Conservation (phyloP, 2,797 vertebrate genomes). For the Tachyglossus aculeatus region DNA sequence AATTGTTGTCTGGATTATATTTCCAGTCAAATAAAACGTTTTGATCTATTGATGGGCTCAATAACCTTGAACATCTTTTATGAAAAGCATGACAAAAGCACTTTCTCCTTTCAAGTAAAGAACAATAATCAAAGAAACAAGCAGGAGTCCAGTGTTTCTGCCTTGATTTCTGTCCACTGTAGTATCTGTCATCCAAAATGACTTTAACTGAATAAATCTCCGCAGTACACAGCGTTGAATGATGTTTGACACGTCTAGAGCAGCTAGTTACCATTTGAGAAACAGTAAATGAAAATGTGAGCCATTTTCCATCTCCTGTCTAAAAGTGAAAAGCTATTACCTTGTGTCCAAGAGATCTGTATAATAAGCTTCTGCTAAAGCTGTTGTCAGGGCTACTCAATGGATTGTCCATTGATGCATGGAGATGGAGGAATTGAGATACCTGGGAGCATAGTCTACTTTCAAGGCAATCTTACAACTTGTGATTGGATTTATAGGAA, state of each 20-base stretch:
- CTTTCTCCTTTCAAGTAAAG: background rate
- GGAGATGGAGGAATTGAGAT: no score
- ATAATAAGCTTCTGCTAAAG: background rate
- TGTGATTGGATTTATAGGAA: no score
- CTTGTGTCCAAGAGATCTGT: background rate
- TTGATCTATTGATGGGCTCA: constrained; percentile 48
- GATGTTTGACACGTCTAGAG: background rate
- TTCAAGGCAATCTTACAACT: no score
- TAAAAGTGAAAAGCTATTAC: background rate
- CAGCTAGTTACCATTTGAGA: background rate
- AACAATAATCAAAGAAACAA: background rate
- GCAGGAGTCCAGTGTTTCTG: constrained; percentile 11
- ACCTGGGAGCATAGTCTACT: no score
- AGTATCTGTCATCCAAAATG: background rate
- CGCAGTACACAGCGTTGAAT: background rate
- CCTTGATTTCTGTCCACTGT: background rate
- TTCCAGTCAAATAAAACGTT: constrained; percentile 35
- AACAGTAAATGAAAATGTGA: background rate
- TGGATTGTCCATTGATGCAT: background rate
- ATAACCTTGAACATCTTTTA: constrained; percentile 23
- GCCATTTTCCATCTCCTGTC: background rate
- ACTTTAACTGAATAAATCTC: rapidly evolving
- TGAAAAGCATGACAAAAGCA: constrained; percentile 17
- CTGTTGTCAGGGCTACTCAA: background rate
- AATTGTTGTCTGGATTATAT: constrained; percentile 42